Percentiles rank a stretch among this genome's conserved stretches.
phyloP scores from a whole-genome alignment of 2,888 invertebrate species.

The Hoplodrina ambigua region DNA sequence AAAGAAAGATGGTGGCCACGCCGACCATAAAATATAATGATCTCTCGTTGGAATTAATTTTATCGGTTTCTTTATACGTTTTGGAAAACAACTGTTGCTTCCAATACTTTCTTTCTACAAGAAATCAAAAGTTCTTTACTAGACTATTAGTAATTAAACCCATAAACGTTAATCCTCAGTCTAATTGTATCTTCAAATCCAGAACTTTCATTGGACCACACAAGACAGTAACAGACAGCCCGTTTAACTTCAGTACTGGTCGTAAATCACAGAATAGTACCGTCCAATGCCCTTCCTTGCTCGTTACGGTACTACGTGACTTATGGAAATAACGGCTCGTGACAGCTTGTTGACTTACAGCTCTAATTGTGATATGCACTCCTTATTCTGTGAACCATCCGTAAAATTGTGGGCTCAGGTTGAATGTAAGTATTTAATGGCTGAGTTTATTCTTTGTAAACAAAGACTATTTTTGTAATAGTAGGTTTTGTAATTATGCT shows the following conservation, averaged over 20 bases:
- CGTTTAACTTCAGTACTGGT: slow-evolving; percentile 53
- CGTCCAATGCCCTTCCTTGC: slow-evolving; percentile 61
- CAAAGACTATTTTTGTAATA: neutral
- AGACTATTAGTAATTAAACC: neutral
- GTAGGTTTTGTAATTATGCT: neutral
- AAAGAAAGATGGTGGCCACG: slow-evolving; percentile 9
- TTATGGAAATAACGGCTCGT: slow-evolving; percentile 73
- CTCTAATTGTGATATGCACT: slow-evolving; percentile 65
- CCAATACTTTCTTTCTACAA: neutral
- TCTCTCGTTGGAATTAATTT: slow-evolving; percentile 39
- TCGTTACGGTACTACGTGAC: slow-evolving; percentile 74
- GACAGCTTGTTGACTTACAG: slow-evolving; percentile 66
- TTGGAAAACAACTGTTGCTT: neutral
- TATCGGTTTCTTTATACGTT: slow-evolving; percentile 7
- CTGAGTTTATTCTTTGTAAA: neutral
- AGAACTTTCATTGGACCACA: slow-evolving; percentile 42
- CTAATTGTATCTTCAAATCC: slow-evolving; percentile 27
- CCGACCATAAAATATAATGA: slow-evolving; percentile 33
- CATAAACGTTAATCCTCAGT: neutral
- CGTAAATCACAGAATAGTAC: slow-evolving; percentile 65
- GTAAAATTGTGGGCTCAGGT: slow-evolving; percentile 39
- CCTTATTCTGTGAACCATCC: slow-evolving; percentile 45
- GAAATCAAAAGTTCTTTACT: no score
- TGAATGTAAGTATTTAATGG: slow-evolving; percentile 1
- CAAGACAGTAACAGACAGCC: slow-evolving; percentile 55